Base-by-base conservation (phyloP, 2,797 vertebrate genomes). In the Garrulus glandarius region DNA sequence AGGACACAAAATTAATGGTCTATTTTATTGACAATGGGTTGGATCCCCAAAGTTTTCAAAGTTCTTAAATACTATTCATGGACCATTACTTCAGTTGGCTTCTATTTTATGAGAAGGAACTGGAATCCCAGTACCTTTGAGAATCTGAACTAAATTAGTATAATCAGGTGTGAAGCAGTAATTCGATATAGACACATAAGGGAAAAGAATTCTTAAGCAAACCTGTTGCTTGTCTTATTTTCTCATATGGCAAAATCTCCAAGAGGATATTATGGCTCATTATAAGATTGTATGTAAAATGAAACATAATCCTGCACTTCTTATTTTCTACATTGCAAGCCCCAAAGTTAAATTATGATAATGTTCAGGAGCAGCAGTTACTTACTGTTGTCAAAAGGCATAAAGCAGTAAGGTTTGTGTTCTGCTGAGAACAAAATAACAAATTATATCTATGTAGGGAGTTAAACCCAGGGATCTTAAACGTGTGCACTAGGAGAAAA, bases 381-480 rank as follows among this genome's bases (percentile, higher is more conserved):
- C 78, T 84, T 79, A 34, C 36, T 70, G 60, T 84, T 92, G 74
- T 82, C 92, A 92, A 76, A 95, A 92, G 57, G 32, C 53, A 92
- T 76, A 76, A 91, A 89, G 64, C 37, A 60, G 32, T 34, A 76
- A 52, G 59, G 56, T 71, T 47, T 29, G 8, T 47, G 10, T 82
- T 89, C 67, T 87, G n/a, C 43, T 89, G 78, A 79, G 61, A 82
- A 50, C 1, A 5, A 39, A 53, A 23, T 11, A 68, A 71, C 18
- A 74, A 78, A n/a, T 0, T 0, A 6, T 61, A 36, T 36, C 43
- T 50, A 17, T 3, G 8, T 34, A 61, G 46, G 37, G 55, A 22
- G 39, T 81, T 71, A 92, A 77, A 75, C 37, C 1, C 4, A 36
- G 43, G 53, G 46, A 68, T n/a, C 37, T 84, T 68, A 64, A 65